Evolutionary conservation across 2,113 vertebrate genomes (phyloP), one percentile per base, ranked within the genome.

Genomic region (Pogona vitticeps): DNA sequence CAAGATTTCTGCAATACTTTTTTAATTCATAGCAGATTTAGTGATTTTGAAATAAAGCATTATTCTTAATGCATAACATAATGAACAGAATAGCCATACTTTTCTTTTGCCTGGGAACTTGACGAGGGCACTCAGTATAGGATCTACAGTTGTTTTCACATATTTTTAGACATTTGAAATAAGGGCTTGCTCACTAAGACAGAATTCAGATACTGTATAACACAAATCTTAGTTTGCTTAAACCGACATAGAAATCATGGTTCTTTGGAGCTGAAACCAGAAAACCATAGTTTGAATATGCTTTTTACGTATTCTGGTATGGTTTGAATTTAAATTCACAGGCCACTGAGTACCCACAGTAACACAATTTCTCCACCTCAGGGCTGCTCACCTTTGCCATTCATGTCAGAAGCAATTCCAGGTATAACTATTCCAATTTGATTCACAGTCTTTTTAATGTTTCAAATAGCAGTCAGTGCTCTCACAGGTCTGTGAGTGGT

Each of bases 11-110:
- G 23, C 6, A 6, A 18, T n/a, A 67, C 59, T n/a, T 82, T 65
- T 76, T 38, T 67, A 87, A 87, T 76, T 67, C 23, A 38, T 38
- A 82, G 18, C 85, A 87, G 85, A 28, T 75, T 73, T 52, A 31
- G 8, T 52, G 18, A 56, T 56, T 75, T 67, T 17, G 7, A 85
- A 85, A 91, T 26, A 84, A 88, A 14, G 8, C 17, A 38, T 77
- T 1, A 0, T 71, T 89, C 28, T 58, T 38, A 76, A 12, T 4
- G 17, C 28, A 68, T 65, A 75, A 81, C 56, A 89, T 26, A 6
- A 10, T 13, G 40, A 86, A 67, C 61, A 13, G 38, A 79, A 58
- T 38, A 85, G 1, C 0, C 2, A 2, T 13, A 14, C 46, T 2
- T 33, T 80, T 73, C 40, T 33, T 28, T 18, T 46, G 0, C 46